A percentile compares a stretch with the other conserved stretches of the same genome.
Conservation (phyloP, 2,797 vertebrate species). For the Gadopsis marmoratus region DNA sequence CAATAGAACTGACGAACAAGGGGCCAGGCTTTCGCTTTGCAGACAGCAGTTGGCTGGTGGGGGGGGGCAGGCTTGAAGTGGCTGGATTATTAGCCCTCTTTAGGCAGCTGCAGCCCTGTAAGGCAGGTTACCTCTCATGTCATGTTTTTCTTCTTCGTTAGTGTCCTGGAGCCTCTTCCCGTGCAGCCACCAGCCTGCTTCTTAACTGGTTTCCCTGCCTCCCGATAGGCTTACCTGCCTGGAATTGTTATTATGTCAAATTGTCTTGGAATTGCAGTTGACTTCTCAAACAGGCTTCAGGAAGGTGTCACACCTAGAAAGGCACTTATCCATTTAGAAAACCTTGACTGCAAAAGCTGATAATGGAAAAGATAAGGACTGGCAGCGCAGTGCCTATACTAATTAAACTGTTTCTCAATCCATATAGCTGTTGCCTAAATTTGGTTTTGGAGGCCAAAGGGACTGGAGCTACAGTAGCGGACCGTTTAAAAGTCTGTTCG, state of each 20-base stretch:
- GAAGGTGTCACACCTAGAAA: conserved; percentile 45
- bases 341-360: conserved; percentile 25
- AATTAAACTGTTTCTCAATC: conserved; percentile 64
- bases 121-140: conserved; percentile 63
- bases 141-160: conserved; percentile 62
- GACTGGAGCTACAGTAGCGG: conserved; percentile 47
- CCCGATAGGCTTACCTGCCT: conserved; percentile 52
- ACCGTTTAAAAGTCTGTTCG: conserved; percentile 60
- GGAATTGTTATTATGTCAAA: conserved; percentile 51
- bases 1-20: conserved; percentile 75
- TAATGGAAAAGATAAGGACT: conserved; percentile 61
- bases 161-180: conserved; percentile 39
- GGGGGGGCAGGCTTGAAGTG: conserved; percentile 26
- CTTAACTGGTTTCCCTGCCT: conserved; percentile 65
- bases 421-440: conserved; percentile 50
- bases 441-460: conserved; percentile 48
- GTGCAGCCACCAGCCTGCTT: conserved; percentile 31
- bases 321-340: conserved; percentile 42
- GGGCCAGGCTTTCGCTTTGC: conserved; percentile 65
- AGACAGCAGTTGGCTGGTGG: conserved; percentile 24
- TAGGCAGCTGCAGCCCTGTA: conserved; percentile 48
- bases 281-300: conserved; percentile 25
- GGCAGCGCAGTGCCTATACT: conserved; percentile 32
- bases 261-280: conserved; percentile 39
- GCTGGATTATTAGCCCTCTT: conserved; percentile 67